Conservation (phyloP, 2,888 invertebrate genomes). For the Stictocephala bisonia region DNA sequence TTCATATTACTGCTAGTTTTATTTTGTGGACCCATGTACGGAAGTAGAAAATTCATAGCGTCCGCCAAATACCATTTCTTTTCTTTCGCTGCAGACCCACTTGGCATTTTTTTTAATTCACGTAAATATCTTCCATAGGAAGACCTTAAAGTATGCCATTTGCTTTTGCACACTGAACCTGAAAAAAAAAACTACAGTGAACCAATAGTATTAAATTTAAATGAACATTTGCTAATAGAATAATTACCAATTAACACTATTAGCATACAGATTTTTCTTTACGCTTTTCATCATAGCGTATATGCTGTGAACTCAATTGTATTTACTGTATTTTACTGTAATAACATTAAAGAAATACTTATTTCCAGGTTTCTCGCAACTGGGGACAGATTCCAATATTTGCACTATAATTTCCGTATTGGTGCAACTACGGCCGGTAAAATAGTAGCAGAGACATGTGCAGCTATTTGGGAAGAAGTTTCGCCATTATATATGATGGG, state of each 20-base stretch:
- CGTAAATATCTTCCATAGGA: constrained; percentile 44
- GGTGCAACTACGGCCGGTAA: constrained; percentile 42
- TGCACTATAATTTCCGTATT: constrained; percentile 44
- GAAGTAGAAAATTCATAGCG: constrained; percentile 46
- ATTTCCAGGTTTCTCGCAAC: constrained; percentile 46
- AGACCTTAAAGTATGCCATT: constrained; percentile 45
- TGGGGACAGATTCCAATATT: constrained; percentile 32
- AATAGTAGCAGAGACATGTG: constrained; percentile 43
- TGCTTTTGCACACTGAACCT: constrained; percentile 46
- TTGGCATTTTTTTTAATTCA: constrained; percentile 36
- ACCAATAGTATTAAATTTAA: neutral
- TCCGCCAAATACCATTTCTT: constrained; percentile 48
- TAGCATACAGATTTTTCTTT: too few relatives aligned
- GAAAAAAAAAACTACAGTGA: constrained; percentile 37
- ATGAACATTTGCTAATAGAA: neutral
- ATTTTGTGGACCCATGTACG: constrained; percentile 26
- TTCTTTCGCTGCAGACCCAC: constrained; percentile 23
- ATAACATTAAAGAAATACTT: constrained; percentile 6
- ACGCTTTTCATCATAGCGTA: too few relatives aligned
- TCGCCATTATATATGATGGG: constrained; percentile 46
- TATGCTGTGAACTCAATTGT: too few relatives aligned
- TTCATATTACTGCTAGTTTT: constrained; percentile 11
- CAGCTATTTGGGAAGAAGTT: constrained; percentile 33
- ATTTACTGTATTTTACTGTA: too few relatives aligned
- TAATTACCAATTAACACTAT: too few relatives aligned